Evolutionary conservation across 2,888 invertebrate species (phyloP).

Genomic region (Syrista parreyssii): DNA sequence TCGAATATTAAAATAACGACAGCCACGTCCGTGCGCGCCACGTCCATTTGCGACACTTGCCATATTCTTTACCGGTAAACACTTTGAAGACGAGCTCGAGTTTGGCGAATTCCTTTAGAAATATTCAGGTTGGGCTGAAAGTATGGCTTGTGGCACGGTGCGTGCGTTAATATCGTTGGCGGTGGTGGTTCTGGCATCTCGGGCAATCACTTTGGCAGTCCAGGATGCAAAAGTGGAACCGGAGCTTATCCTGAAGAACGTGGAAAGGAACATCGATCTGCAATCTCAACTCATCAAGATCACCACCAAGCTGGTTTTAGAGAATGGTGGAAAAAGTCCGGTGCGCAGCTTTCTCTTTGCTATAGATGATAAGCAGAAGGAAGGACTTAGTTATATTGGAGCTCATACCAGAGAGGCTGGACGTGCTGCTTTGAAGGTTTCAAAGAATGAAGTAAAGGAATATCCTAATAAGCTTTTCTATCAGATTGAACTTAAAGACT

Average conservation of each 20-base stretch:
- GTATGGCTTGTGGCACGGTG: constrained; percentile 9
- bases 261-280: constrained; percentile 88
- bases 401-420: constrained; percentile 67
- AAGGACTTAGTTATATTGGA: constrained; percentile 80
- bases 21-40: constrained; percentile 19
- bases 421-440: constrained; percentile 54
- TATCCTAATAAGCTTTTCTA: constrained; percentile 69
- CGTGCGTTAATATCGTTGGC: constrained; percentile 7
- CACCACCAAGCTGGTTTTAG: constrained; percentile 80
- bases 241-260: constrained; percentile 79
- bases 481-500: constrained; percentile 73
- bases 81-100: background rate
- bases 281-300: constrained; percentile 91
- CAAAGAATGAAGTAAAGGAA: constrained; percentile 67
- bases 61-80: background rate
- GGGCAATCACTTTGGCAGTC: constrained; percentile 1
- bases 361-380: constrained; percentile 73
- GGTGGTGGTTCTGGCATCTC: constrained; percentile 9
- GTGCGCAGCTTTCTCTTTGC: constrained; percentile 79
- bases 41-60: background rate
- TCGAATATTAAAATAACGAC: constrained; percentile 1
- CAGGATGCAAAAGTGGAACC: constrained; percentile 58
- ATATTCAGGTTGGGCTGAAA: background rate
- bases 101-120: background rate
- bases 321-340: constrained; percentile 82